phyloP scores from a whole-genome alignment of 2,797 vertebrate genomes.

The Oryzias sinensis region DNA sequence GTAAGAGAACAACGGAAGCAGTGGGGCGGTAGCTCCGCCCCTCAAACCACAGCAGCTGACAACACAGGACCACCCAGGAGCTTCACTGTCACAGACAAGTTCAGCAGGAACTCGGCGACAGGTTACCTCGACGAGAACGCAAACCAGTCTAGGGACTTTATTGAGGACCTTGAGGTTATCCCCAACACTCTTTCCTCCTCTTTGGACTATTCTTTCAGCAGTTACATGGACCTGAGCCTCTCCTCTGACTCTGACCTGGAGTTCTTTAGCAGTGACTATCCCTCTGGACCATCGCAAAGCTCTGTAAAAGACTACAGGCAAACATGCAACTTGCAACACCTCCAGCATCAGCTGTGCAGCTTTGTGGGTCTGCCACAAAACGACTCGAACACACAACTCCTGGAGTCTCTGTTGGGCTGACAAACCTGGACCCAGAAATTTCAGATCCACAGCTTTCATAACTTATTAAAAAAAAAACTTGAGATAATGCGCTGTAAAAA shows the following conservation, averaged over 20 bases:
- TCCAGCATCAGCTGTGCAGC: conserved; percentile 75
- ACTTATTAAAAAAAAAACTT: conserved; percentile 51
- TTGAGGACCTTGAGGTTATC: conserved; percentile 66
- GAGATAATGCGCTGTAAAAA: conserved; percentile 30
- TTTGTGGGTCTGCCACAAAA: conserved; percentile 74
- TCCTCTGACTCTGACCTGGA: conserved; percentile 90
- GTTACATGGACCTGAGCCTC: conserved; percentile 87
- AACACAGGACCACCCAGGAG: conserved; percentile 10
- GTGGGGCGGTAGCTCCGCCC: conserved; percentile 16
- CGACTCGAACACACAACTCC: conserved; percentile 83
- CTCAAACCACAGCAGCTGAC: conserved; percentile 26
- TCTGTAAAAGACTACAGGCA: conserved; percentile 82
- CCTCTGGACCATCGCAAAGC: conserved; percentile 84
- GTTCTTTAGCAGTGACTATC: conserved; percentile 89
- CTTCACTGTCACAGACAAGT: conserved; percentile 39
- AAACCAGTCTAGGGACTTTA: conserved; percentile 81
- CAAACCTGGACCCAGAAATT: conserved; percentile 76
- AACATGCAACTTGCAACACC: conserved; percentile 75
- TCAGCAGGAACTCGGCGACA: conserved; percentile 60
- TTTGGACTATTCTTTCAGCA: conserved; percentile 73
- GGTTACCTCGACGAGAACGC: conserved; percentile 87
- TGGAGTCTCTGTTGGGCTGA: conserved; percentile 89
- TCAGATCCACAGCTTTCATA: conserved; percentile 78
- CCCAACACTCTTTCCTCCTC: conserved; percentile 70
- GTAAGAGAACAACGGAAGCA: conserved; percentile 31